phyloP scores from a whole-genome alignment of 1,140 invertebrate species.

The Pogonognathellus flavescens region DNA sequence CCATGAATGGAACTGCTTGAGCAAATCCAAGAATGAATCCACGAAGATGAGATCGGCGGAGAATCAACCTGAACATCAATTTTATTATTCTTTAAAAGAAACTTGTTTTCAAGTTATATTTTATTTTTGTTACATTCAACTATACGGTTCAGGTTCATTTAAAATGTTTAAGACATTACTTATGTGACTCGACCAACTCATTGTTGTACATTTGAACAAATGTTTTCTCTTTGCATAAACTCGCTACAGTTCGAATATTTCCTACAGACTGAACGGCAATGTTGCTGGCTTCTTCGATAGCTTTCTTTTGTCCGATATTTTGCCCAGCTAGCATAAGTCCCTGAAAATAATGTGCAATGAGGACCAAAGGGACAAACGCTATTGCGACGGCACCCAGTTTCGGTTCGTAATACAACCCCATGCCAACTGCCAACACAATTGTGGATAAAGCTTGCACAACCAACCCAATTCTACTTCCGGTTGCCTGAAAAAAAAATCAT shows the following conservation, averaged over 20 bases:
- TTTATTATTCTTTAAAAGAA: no score
- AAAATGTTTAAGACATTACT: conserved; percentile 46
- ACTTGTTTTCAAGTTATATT: no score
- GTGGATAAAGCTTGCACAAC: conserved; percentile 84
- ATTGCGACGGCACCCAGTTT: conserved; percentile 84
- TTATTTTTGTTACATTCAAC: no score
- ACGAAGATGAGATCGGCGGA: conserved; percentile 79
- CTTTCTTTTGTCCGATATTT: conserved; percentile 75
- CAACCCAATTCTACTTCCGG: conserved; percentile 83
- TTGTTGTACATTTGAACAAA: conserved; percentile 70
- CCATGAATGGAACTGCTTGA: conserved; percentile 82
- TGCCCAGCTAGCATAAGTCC: conserved; percentile 79
- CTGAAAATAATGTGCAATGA: conserved; percentile 83
- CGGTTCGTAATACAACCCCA: conserved; percentile 85
- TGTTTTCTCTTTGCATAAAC: conserved; percentile 71
- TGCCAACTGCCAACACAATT: conserved; percentile 77
- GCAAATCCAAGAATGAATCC: conserved; percentile 83
- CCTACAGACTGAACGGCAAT: conserved; percentile 73
- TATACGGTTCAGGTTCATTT: no score
- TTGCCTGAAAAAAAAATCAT: no score
- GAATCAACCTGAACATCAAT: no score
- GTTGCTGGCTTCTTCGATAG: conserved; percentile 74
- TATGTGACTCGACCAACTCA: conserved; percentile 66
- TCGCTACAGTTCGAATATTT: conserved; percentile 74
- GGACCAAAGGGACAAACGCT: conserved; percentile 83